Evolutionary conservation across 2,888 invertebrate genomes (phyloP).

Genomic region (Apotomis betuletana): DNA sequence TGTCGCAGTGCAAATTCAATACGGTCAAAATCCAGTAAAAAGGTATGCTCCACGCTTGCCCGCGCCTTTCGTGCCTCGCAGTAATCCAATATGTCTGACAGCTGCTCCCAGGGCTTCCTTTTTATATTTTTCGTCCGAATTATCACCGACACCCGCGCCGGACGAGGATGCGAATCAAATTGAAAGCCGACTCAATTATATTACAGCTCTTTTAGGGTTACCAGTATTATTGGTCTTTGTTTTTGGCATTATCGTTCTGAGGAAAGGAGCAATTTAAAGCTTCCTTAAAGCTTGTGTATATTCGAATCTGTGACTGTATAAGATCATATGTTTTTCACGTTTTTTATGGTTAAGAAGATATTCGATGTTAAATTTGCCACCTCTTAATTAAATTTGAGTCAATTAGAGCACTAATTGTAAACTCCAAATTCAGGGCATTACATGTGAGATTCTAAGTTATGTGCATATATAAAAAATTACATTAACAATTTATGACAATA

Average conservation of each 20-base stretch:
- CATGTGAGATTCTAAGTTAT: too few species aligned
- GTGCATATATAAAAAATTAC: too few species aligned
- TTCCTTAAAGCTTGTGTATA: too few species aligned
- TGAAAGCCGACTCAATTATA: conserved; percentile 83
- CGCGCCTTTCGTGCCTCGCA: conserved; percentile 46
- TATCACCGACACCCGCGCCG: conserved; percentile 80
- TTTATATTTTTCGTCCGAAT: conserved; percentile 83
- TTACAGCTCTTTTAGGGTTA: conserved; percentile 74
- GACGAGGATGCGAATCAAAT: conserved; percentile 81
- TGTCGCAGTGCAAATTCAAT: conserved; percentile 40
- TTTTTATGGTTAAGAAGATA: too few species aligned
- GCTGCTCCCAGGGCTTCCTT: conserved; percentile 71
- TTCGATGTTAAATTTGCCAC: too few species aligned
- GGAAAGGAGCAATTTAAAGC: background rate
- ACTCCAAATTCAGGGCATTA: too few species aligned
- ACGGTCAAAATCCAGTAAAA: conserved; percentile 34
- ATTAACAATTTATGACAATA: too few species aligned
- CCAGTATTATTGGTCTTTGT: conserved; percentile 36
- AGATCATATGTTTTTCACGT: too few species aligned
- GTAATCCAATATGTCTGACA: conserved; percentile 81
- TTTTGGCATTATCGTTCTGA: conserved; percentile 18
- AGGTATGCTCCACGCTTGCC: conserved; percentile 43
- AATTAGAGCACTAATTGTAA: too few species aligned
- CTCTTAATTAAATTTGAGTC: too few species aligned
- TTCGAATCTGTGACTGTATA: too few species aligned